Evolutionary conservation across 2,888 invertebrate genomes (phyloP).

Genomic region (Myopa tessellatipennis): DNA sequence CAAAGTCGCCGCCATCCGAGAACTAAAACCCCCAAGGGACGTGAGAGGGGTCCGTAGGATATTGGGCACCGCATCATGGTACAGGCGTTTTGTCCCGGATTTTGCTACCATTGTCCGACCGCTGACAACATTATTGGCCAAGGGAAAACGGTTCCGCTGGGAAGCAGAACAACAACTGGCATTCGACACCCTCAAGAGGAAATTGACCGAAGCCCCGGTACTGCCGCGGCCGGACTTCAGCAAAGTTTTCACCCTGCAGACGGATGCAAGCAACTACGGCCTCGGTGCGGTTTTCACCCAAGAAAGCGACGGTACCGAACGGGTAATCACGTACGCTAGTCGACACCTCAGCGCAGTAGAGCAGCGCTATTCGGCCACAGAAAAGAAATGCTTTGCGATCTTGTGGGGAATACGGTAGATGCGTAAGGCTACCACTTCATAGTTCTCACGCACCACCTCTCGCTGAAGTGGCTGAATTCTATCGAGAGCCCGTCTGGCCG

Average conservation of each 20-base stretch:
- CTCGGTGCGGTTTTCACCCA: background rate
- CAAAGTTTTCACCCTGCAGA: background rate
- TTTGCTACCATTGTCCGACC: conserved; percentile 32
- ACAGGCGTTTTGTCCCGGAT: conserved; percentile 31
- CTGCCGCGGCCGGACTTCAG: background rate
- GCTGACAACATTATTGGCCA: conserved; percentile 18
- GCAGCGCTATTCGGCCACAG: background rate
- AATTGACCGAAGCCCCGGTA: background rate
- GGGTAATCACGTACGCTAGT: background rate
- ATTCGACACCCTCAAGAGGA: background rate
- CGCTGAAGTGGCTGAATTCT: no score
- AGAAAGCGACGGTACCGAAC: background rate
- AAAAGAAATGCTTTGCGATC: background rate
- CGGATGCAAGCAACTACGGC: background rate
- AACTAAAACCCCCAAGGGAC: conserved; percentile 11
- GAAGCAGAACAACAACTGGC: background rate
- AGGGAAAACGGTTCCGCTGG: conserved; percentile 35
- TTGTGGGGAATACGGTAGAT: no score
- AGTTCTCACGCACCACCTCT: no score
- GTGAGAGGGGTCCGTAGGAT: background rate
- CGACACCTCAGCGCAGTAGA: background rate
- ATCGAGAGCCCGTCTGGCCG: background rate
- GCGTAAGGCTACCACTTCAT: no score
- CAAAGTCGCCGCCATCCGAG: conserved; percentile 32
- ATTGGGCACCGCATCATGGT: conserved; percentile 31